Base-by-base conservation (phyloP, 2,888 invertebrate species). In the Ophion obscuratus region DNA sequence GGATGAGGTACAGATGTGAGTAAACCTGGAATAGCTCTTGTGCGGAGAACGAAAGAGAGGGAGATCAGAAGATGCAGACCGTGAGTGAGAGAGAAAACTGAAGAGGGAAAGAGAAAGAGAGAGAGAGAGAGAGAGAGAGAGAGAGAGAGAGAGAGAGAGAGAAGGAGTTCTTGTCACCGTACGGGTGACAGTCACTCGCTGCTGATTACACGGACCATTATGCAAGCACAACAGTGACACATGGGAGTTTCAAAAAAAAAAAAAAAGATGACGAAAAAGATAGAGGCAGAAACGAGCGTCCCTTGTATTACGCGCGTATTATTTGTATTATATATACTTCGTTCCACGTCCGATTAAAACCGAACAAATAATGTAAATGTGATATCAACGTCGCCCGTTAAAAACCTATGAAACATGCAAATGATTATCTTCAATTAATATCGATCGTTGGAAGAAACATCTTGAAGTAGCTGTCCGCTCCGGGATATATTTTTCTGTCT, bases 171-270 rank as follows among this genome's bases (percentile, higher is more conserved):
- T 79, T 78, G 59, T 79, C 71, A 81, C 74, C 59, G 78, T 64
- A 84, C 84, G 89, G 89, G 90, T 90, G 90, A 91, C 91, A 92
- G 92, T 93, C 92, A 93, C 93, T 93, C 93, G 92, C 91, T 91
- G 91, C 92, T 93, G 93, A 93, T 93, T 93, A 93, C 93, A 93
- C 92, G 93, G 92, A 87, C 93, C 93, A 93, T 93, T 93, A 92
- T 93, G 92, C 93, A 93, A 93, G 92, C 91, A 93, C 92, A 93
- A 93, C 93, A 90, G 89, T 78, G 81, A 74, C 86, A 79, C 85
- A 40, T 61, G 84, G 84, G 81, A 78, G 84, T 84, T 75, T 36
- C 66, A 78, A 86, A 81, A 68, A 83, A 78, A 81, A 66, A 66
- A 78, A 20, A 40, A 81, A 59, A 40, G 70, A 64, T 17, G 27